phyloP scores from a whole-genome alignment of 2,888 invertebrate species.

The Tupiocoris notatus region DNA sequence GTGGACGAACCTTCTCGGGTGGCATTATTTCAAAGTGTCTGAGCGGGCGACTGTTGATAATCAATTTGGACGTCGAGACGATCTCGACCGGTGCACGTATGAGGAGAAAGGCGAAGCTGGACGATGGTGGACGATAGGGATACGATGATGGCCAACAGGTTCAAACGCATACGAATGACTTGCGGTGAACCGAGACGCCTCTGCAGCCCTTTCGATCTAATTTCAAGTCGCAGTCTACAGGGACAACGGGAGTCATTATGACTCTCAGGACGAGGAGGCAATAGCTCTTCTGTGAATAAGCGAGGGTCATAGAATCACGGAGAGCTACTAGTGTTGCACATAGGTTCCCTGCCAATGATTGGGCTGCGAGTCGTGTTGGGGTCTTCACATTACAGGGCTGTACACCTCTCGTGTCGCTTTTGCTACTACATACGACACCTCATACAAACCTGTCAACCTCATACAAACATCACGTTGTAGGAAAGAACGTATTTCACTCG shows the following conservation, averaged over 20 bases:
- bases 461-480: too few relatives aligned
- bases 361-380: neutral
- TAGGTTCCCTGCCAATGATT: neutral
- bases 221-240: conserved; percentile 5
- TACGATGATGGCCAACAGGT: neutral
- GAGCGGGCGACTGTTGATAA: neutral
- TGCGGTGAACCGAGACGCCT: conserved; percentile 9
- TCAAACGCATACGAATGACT: conserved; percentile 16
- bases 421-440: neutral
- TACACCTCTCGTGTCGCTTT: neutral
- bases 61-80: neutral
- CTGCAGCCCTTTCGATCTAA: conserved; percentile 18
- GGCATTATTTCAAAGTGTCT: neutral
- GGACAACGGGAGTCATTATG: neutral
- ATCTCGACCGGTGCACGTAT: neutral
- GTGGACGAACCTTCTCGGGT: neutral
- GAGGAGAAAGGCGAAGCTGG: neutral
- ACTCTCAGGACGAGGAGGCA: neutral
- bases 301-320: neutral
- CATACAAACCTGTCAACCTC: too few relatives aligned
- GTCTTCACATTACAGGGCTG: neutral
- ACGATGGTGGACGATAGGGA: neutral
- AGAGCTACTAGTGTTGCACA: neutral
- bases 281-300: neutral
- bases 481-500: too few relatives aligned